Conservation (phyloP, 35 echinoderm and acorn worm species). For the Apostichopus parvimensis region DNA sequence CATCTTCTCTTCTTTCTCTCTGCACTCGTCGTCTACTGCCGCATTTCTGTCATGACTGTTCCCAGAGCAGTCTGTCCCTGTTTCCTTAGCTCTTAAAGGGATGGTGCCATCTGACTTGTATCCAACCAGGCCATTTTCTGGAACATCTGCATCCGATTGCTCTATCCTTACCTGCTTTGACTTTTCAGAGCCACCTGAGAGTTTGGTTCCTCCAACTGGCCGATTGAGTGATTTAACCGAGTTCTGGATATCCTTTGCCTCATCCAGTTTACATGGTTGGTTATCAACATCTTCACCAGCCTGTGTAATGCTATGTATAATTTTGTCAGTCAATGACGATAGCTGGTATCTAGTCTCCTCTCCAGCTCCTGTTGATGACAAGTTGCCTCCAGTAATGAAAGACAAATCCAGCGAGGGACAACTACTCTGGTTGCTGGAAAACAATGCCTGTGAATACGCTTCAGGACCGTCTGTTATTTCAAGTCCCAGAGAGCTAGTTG, state of each 20-base stretch:
- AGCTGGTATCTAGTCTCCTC: not conserved
- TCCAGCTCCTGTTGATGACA: not conserved
- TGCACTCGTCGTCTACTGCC: not conserved
- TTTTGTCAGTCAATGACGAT: not conserved
- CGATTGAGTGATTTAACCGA: too few relatives aligned
- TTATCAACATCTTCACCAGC: not conserved
- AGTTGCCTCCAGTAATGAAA: not conserved
- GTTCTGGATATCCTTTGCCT: too few relatives aligned
- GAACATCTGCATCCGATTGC: not conserved
- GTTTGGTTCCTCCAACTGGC: not conserved
- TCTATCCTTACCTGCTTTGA: not conserved
- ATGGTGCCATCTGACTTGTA: not conserved
- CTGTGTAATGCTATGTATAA: not conserved
- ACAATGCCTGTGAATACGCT: not conserved
- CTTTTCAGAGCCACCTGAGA: not conserved
- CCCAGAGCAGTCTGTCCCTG: too few relatives aligned
- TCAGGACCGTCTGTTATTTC: not conserved
- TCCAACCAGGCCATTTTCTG: not conserved
- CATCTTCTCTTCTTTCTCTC: not conserved
- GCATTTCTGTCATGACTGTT: not conserved
- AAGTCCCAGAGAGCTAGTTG: too few relatives aligned
- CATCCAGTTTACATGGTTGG: not conserved
- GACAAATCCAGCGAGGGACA: not conserved
- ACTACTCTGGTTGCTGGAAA: conserved; percentile 19
- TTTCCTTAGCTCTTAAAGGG: not conserved